Evolutionary conservation across 2,888 invertebrate species (phyloP).

Genomic region (Autographa gamma): DNA sequence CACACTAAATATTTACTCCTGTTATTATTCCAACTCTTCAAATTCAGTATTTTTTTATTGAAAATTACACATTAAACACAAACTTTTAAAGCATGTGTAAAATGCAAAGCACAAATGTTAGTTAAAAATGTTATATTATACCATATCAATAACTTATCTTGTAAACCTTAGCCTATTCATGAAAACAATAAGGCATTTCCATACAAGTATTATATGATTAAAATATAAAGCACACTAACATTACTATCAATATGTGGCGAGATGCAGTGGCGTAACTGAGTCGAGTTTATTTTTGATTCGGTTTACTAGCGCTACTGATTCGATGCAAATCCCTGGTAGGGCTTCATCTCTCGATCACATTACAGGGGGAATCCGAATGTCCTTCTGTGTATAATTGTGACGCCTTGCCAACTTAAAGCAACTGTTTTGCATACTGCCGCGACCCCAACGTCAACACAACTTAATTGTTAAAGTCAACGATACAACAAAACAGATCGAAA

Average conservation of each 20-base stretch:
- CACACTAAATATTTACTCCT: neutral
- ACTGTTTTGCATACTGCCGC: constrained; percentile 4
- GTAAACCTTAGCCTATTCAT: neutral
- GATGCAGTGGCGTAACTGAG: neutral
- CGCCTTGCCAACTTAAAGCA: neutral
- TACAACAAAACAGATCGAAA: neutral
- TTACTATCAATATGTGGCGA: neutral
- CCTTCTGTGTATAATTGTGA: neutral
- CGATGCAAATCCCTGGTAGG: constrained; percentile 2
- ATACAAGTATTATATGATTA: neutral
- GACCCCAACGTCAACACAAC: neutral
- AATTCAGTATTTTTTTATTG: neutral
- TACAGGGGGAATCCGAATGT: neutral
- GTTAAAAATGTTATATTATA: no score
- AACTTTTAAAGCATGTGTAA: no score
- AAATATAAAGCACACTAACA: neutral
- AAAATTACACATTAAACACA: no score
- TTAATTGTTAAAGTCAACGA: neutral
- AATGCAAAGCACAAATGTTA: no score
- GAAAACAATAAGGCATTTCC: neutral
- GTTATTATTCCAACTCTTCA: neutral
- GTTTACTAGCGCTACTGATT: constrained; percentile 2
- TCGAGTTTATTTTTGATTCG: constrained; percentile 5
- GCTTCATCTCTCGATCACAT: constrained; percentile 3
- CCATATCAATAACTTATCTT: neutral